Evolutionary conservation across 2,113 vertebrate genomes (phyloP).

Genomic region (Oxyruncus cristatus): DNA sequence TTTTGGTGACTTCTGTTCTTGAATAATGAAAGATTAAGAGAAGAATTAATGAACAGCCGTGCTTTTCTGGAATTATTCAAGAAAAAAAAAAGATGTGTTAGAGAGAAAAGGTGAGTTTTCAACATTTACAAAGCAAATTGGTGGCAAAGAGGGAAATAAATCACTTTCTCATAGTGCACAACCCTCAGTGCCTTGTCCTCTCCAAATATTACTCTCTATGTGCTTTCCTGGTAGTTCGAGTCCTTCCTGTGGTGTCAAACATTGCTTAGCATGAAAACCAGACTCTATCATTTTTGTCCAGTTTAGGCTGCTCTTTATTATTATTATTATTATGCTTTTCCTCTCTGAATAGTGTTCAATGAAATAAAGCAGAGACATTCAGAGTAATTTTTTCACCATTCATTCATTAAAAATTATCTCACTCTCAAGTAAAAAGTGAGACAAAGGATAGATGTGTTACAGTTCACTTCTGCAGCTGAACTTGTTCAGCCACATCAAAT

Average conservation of each 20-base stretch:
- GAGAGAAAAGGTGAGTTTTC: not conserved
- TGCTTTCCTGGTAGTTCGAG: not conserved
- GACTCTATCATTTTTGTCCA: not conserved
- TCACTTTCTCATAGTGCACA: not conserved
- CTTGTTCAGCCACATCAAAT: not conserved
- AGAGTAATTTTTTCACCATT: not conserved
- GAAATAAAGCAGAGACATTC: not conserved
- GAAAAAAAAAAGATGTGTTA: not conserved
- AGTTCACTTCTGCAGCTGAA: not conserved
- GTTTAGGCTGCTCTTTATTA: not conserved
- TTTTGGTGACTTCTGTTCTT: not conserved
- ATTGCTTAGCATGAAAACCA: not conserved
- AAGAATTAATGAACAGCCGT: not conserved
- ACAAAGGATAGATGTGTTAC: not conserved
- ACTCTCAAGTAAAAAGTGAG: not conserved
- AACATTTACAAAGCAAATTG: not conserved
- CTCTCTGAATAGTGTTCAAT: not conserved
- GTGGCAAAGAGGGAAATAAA: not conserved
- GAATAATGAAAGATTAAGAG: not conserved
- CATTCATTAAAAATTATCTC: not conserved
- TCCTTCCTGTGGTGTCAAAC: not conserved
- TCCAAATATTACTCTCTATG: not conserved
- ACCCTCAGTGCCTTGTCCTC: not conserved
- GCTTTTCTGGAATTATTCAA: not conserved
- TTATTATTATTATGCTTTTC: not conserved